A percentile compares a stretch with the other conserved stretches of the same genome.
phyloP scores from a whole-genome alignment of 2,797 vertebrate genomes.

The Pipistrellus kuhlii region DNA sequence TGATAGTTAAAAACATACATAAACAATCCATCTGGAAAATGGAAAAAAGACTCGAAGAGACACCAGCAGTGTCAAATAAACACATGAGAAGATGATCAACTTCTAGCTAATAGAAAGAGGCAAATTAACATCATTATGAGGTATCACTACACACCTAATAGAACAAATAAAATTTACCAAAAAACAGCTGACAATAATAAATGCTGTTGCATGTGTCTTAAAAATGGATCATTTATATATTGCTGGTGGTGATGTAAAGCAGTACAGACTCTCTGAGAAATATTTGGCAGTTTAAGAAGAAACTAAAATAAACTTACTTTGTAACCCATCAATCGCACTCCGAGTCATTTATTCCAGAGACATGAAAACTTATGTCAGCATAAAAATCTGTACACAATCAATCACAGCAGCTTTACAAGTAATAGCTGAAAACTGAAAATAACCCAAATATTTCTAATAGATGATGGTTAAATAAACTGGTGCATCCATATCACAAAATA shows the following conservation, averaged over 20 bases:
- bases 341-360: too few relatives aligned
- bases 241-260: not conserved
- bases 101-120: too few relatives aligned
- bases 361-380: too few relatives aligned
- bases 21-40: not conserved
- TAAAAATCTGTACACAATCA: not conserved
- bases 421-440: too few relatives aligned
- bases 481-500: too few relatives aligned
- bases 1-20: not conserved
- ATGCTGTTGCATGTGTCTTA: not conserved
- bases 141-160: not conserved
- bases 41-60: not conserved
- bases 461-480: too few relatives aligned
- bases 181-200: not conserved
- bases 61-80: not conserved
- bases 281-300: not conserved
- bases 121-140: too few relatives aligned
- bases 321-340: not conserved
- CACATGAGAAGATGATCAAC: not conserved
- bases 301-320: not conserved
- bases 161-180: not conserved
- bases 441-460: too few relatives aligned
- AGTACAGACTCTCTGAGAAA: not conserved
- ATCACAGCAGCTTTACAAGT: too few relatives aligned
- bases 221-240: not conserved